Base-by-base conservation (phyloP, 2,888 invertebrate species). In the Steinernema carpocapsae region DNA sequence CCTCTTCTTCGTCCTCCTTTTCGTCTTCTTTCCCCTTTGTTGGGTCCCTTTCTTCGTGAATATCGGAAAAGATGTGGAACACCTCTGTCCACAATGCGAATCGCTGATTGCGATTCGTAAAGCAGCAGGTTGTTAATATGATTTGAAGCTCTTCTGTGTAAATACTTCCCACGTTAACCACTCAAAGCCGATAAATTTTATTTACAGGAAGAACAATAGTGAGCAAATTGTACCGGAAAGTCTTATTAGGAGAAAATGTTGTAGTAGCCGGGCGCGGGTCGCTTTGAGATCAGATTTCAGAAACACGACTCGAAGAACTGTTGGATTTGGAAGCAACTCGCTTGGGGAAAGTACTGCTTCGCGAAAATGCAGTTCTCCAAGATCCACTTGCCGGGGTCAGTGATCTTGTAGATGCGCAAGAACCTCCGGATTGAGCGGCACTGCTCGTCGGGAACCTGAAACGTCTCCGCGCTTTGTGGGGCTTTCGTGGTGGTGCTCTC, bases 31-130 rank as follows among this genome's bases (percentile, higher is more conserved):
- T 78, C 83, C 83, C 0, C 77, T 83, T 19, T 78, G 80, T 10
- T 83, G 80, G 46, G 79, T 81, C n/a, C 83, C 83, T 10, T 83
- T 83, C 78, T 80, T 80, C 70, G 74, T 83, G 45, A 81, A 82
- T 45, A 77, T 79, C 19, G 79, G 79, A 72, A 83, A 83, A 73
- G 82, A 83, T 76, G 80, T 75, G 59, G 80, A 83, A 48, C 83
- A 83, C 71, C 77, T 80, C 52, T 83, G 83, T 37, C 82, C 83
- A n/a, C 80, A 81, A 43, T 83, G 83, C 73, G 72, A 78, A 10
- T 72, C 76, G n/a, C 74, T 82, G 22, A 72, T 83, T 42, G 78
- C 81, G 12, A 76, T 79, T 64, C 78, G 52, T 19, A 52, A 24
- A 52, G 24, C 24, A 24, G 22, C 12, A 2, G 24, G 19, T 22